phyloP scores from a whole-genome alignment of 2,113 vertebrate species.

The Campylorhamphus procurvoides region DNA sequence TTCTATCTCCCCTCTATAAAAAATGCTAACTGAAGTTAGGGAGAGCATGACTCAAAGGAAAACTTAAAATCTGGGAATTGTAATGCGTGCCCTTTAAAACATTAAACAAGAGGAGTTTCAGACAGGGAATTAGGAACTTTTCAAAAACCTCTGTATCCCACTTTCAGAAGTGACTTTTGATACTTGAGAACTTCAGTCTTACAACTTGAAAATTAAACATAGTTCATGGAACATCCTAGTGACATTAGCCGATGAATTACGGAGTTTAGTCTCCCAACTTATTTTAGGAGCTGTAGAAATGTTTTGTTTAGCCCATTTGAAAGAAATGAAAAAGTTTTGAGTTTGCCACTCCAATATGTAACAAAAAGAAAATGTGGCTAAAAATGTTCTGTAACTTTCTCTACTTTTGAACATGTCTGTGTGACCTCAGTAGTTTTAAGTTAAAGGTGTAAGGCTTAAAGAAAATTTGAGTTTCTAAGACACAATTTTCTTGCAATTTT shows the following conservation, averaged over 20 bases:
- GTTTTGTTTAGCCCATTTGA: background rate
- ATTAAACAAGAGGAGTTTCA: background rate
- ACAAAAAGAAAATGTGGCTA: background rate
- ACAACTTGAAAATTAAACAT: background rate
- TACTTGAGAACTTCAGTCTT: background rate
- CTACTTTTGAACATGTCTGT: background rate
- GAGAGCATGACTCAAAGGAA: background rate
- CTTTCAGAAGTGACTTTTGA: background rate
- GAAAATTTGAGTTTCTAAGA: background rate
- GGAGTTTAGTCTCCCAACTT: background rate
- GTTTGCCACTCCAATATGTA: background rate
- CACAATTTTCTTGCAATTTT: background rate
- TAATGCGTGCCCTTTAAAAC: background rate
- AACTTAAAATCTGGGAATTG: background rate
- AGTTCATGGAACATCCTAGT: background rate
- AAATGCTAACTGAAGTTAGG: background rate
- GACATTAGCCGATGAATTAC: background rate
- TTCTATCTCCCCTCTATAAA: background rate
- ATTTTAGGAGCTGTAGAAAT: background rate
- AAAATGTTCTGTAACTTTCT: background rate
- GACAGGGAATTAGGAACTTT: background rate
- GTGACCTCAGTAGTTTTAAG: background rate
- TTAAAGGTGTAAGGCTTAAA: background rate
- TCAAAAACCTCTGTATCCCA: background rate
- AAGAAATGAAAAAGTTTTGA: background rate